Base-by-base conservation (phyloP, 2,888 invertebrate species). In the Gerris lacustris region DNA sequence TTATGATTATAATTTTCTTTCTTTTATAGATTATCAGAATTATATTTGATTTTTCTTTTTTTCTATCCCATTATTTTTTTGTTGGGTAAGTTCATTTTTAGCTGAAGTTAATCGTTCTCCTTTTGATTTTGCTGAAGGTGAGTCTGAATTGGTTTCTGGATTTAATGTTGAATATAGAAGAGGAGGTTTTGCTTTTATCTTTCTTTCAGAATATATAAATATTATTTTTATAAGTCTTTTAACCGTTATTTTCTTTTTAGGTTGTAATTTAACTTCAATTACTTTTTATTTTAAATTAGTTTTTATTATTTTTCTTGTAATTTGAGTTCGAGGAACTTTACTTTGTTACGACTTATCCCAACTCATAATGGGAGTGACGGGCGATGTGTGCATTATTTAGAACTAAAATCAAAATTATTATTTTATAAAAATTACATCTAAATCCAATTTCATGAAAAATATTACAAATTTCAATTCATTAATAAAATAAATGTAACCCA, bases 41-140 rank as follows among this genome's bases (percentile, higher is more conserved):
- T 43, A 47, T n/a, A 44, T 67, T 70, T 70, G 70, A 44, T 70
- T 70, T 67, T 45, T 68, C 67, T 17, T 68, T 68, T 68, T 63
- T 68, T 69, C 5, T 64, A 11, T 72, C 63, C 70, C 68, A 45
- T 47, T 67, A 4, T 67, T 71, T 70, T 70, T 67, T 17, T 63
- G 63, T 72, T 72, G 69, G 17, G 5, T 70, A 63, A 6, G 45
- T 44, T 67, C 63, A 17, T 72, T 1, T 72, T 84, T 88, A 79
- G 88, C 88, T 6, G 88, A 89, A 80, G 86, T 86, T 78, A 89
- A 88, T 84, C 88, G 88, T 0, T 87, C 87, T 77, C 88, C 88
- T 64, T 89, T 88, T 87, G 88, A 90, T 86, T 89, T 90, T 86
- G 86, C 88, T 69, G 90, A 90, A 70, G 88, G 89, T 0, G 90